Percentiles rank a stretch among this genome's conserved stretches.
phyloP scores from a whole-genome alignment of 2,113 vertebrate genomes.

The Crypturellus undulatus region DNA sequence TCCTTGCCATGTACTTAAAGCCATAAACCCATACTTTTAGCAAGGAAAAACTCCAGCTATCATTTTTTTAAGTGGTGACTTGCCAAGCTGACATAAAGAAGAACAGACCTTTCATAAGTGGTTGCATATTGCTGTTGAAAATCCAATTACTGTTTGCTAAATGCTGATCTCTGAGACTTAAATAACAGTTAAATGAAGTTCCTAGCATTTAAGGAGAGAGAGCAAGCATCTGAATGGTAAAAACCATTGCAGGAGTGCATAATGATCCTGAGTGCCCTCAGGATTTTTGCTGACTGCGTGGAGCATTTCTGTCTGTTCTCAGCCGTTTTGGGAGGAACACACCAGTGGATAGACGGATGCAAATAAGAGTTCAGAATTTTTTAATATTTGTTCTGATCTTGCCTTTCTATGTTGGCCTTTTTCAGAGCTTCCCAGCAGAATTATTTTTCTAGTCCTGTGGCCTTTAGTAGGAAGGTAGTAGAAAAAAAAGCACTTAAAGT shows the following conservation, averaged over 20 bases:
- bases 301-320: neutral
- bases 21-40: constrained; percentile 3
- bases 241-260: neutral
- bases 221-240: neutral
- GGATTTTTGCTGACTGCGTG: neutral
- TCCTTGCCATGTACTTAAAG: neutral
- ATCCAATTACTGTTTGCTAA: constrained; percentile 5
- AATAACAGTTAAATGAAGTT: constrained; percentile 10
- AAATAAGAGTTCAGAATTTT: neutral
- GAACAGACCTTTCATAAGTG: constrained; percentile 10
- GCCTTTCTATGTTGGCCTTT: neutral
- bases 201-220: neutral
- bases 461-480: neutral
- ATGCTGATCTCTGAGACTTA: neutral
- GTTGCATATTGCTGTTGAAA: neutral
- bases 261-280: neutral
- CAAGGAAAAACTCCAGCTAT: constrained; percentile 19
- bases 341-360: neutral
- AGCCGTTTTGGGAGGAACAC: neutral
- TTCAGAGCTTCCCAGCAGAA: neutral
- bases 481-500: neutral
- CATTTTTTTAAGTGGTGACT: constrained; percentile 5
- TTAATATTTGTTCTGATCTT: neutral
- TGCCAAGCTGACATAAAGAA: neutral
- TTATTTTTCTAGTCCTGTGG: neutral